Base-by-base conservation (phyloP, 2,113 vertebrate species). In the Falcunculus frontatus region DNA sequence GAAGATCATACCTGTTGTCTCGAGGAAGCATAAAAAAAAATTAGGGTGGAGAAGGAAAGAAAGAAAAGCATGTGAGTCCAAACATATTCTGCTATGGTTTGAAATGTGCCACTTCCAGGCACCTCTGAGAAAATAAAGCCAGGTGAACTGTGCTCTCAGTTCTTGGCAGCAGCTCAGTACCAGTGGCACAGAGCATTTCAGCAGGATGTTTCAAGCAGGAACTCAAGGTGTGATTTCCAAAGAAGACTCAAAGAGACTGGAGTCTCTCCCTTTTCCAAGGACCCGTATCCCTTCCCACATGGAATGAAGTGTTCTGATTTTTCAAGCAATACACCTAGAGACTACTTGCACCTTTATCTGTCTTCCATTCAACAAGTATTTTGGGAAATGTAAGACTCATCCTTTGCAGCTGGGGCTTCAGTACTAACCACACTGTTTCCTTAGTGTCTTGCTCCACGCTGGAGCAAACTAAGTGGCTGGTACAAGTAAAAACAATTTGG, bases 251-350 rank as follows among this genome's bases (percentile, higher is more conserved):
- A n/a, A 27, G 27, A 39, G 9, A 29, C 14, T 5, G 1, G 69
- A 69, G 32, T 19, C 32, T 65, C 79, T 63, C 53, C 41, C 18
- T 82, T 94, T 50, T 25, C 27, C 32, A 63, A 85, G 15, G 25
- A 32, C 16, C 2, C 0, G 0, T 16, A 20, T 39, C 22, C 84
- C n/a, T 75, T 10, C 64, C 57, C 23, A 14, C 8, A 4, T 16
- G 6, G 60, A 57, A 42, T 13, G 18, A 85, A 82, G 14, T 13
- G 15, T 37, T 65, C 33, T 74, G 42, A 50, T 74, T 80, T 65
- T 46, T 56, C 5, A 77, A 60, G 69, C 78, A 57, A 18, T 32
- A 26, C 41, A 75, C 1, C 39, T 29, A 65, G 8, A 87, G 39
- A 15, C 64, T 30, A 14, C 9, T 41, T 63, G 37, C 9, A 32